Evolutionary conservation across 1,140 invertebrate species (phyloP), one percentile per base, ranked within the genome.

Genomic region (Drosophila simulans): DNA sequence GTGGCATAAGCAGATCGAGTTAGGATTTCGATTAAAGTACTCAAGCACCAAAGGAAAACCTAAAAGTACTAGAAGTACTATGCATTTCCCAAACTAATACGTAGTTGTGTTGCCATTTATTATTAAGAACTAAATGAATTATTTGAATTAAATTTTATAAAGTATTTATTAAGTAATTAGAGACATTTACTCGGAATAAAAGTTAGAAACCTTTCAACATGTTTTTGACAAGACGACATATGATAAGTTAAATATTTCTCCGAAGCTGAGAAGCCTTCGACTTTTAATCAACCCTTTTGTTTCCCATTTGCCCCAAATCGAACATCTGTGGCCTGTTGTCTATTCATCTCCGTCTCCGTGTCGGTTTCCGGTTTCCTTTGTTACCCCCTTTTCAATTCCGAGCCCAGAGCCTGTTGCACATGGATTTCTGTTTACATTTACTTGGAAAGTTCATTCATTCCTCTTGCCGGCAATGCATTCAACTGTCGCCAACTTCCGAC

Each of bases 401-500:
- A 13, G 46, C 56, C 13, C 49, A 17, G 57, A 13, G 46, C 56
- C 15, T 55, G 40, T 54, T 69, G 54, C 49, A 58, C 77, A 17
- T 10, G 42, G 66, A 17, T 51, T n/a, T 43, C 27, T 57, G 35
- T 58, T 68, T 80, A 45, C 63, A 40, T 74, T 66, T 52, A 49
- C 51, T 59, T 77, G 54, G 49, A 20, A 79, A 77, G 66, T 83
- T 25, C 42, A 48, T 22, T 62, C 20, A 80, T 48, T 76, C 45
- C 48, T 76, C 46, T 46, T 25, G 13, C 43, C 20, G 52, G 56
- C 69, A 83, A 64, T 57, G 76, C 79, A 86, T 79, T 69, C 68
- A 79, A 72, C 59, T 88, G 71, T 82, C 84, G 71, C 65, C 63
- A 45, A 56, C 65, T 78, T 63, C 70, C 79, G 65, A 65, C 52